Evolutionary conservation across 2,797 vertebrate genomes (phyloP), one percentile per base, ranked within the genome.

Genomic region (Muscicapa comitata): DNA sequence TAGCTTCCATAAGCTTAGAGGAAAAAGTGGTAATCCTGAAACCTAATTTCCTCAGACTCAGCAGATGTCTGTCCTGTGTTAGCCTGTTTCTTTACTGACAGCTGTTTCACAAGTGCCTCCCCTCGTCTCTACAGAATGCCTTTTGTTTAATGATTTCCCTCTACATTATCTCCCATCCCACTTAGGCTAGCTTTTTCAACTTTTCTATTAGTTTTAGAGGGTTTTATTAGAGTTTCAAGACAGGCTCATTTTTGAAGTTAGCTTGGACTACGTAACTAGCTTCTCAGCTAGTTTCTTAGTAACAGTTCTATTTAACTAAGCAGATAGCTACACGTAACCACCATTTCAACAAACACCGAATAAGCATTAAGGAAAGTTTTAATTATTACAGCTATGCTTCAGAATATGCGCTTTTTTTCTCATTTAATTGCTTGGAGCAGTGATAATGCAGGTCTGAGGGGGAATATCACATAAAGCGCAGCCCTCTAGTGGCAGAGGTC

Each of bases 61-160:
- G 96, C 93, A 96, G 95, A 96, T 96, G 95, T 95, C 94, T 94
- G 89, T 96, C 93, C 93, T 91, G 82, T 28, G 3, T 93, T 95
- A 95, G 91, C 47, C 85, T 94, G 75, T 86, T 92, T 92, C 91
- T 96, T 91, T 93, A 84, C 88, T 58, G 93, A 94, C 95, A 95
- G 94, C 96, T 96, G 94, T 84, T 94, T 95, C 87, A 88, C 85
- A 95, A 96, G 87, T 95, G 94, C 85, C 62, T 93, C 76, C 91
- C 79, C 88, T 95, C 58, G n/a, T 94, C 70, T 84, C 85, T 78
- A 84, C 90, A 91, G 94, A 95, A 94, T 94, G 90, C 62, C 85
- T 91, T 96, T 96, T 96, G 95, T 96, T 93, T 94, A 70, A 81
- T 81, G 74, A 91, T 95, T 95, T 88, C 79, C 43, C 33, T 6